These are phyloP conservation scores for Atta cephalotes DNA, from an alignment of 1,140 invertebrate genomes.

Conservation along the genomic window DNA sequence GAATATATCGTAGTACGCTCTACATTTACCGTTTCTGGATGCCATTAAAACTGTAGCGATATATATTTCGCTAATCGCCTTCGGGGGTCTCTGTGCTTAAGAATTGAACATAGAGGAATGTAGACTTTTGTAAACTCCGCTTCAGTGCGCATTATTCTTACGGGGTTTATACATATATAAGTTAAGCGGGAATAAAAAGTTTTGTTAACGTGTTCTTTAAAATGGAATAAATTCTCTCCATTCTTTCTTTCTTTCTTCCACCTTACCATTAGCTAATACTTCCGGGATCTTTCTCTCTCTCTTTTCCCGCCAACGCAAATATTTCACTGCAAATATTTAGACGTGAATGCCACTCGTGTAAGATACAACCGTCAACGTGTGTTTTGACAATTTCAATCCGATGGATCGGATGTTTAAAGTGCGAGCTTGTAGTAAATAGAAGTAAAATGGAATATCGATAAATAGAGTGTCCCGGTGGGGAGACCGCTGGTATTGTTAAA, in stretches of 20 bases:
- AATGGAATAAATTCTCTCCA: constrained; percentile 62
- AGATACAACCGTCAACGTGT: constrained; percentile 22
- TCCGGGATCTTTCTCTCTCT: constrained; percentile 2
- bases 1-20: background rate
- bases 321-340: constrained; percentile 65
- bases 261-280: constrained; percentile 8
- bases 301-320: constrained; percentile 16
- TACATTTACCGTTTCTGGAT: constrained; percentile 27
- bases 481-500: constrained; percentile 69
- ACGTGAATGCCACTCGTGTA: constrained; percentile 4
- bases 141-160: constrained; percentile 55
- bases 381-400: constrained; percentile 70
- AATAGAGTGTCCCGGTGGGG: constrained; percentile 38
- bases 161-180: constrained; percentile 62
- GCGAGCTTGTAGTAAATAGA: constrained; percentile 64
- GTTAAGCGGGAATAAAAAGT: constrained; percentile 30
- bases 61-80: constrained; percentile 46
- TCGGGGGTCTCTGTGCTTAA: constrained; percentile 30
- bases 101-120: constrained; percentile 36
- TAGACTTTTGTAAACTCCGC: constrained; percentile 41
- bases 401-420: constrained; percentile 70
- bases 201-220: constrained; percentile 57
- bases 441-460: constrained; percentile 73
- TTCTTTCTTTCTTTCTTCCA: constrained; percentile 1
- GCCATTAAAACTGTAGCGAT: constrained; percentile 37